Percentiles rank a stretch among this genome's conserved stretches.
phyloP scores from a whole-genome alignment of 2,113 vertebrate genomes.

The Notiomystis cincta region DNA sequence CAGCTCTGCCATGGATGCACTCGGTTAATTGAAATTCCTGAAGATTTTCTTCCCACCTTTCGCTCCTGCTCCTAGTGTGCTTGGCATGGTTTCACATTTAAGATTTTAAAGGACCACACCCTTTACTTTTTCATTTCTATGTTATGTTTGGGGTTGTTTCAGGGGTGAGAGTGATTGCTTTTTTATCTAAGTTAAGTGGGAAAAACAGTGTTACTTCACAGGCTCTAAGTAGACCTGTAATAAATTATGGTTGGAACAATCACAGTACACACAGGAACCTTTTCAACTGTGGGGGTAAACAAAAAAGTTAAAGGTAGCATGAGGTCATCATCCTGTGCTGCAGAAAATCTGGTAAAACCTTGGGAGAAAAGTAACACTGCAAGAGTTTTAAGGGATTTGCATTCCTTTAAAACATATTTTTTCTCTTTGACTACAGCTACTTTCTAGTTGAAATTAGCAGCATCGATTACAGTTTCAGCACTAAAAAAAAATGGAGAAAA shows the following conservation, averaged over 20 bases:
- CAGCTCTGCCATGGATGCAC: not conserved
- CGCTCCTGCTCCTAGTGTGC: not conserved
- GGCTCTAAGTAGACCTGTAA: not conserved
- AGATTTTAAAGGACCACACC: not conserved
- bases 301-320: not conserved
- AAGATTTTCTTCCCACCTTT: not conserved
- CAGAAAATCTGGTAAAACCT: not conserved
- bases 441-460: not conserved
- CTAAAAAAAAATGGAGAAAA: not conserved
- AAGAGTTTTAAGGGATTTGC: not conserved
- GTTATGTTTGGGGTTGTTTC: not conserved
- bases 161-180: not conserved
- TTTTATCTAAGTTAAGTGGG: not conserved
- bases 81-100: not conserved
- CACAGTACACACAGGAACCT: not conserved
- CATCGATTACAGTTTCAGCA: not conserved
- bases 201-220: not conserved
- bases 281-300: not conserved
- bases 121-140: not conserved
- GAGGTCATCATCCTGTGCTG: not conserved
- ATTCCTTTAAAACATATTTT: not conserved
- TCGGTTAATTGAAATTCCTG: accelerated
- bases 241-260: not conserved
- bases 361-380: accelerated
- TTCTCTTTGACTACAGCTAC: not conserved